Conservation (phyloP, 2,113 vertebrate species). For the Condylura cristata region DNA sequence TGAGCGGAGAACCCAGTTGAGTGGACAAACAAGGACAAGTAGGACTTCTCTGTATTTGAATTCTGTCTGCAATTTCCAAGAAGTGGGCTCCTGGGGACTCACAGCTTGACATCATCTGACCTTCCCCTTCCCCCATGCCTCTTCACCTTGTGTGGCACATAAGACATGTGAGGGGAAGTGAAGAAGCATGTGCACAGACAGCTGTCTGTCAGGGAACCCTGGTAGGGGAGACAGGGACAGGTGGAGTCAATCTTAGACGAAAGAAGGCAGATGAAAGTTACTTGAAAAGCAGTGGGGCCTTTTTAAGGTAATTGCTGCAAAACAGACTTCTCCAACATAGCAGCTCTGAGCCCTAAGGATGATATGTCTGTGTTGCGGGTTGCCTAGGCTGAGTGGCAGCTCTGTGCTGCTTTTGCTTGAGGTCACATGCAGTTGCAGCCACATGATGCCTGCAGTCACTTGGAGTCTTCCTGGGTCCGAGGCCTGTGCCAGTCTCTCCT, state of each 20-base stretch:
- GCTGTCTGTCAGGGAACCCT: neutral
- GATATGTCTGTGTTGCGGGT: neutral
- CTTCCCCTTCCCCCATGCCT: neutral
- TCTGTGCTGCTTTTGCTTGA: neutral
- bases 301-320: neutral
- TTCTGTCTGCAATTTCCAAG: neutral
- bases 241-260: neutral
- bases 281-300: neutral
- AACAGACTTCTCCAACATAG: neutral
- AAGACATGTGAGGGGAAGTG: neutral
- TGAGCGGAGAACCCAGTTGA: too few species aligned
- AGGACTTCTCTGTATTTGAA: neutral
- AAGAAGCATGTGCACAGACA: neutral
- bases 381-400: neutral
- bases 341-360: neutral
- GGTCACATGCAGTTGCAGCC: neutral
- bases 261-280: neutral
- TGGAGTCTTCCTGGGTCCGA: neutral
- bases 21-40: too few species aligned
- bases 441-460: neutral
- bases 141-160: neutral
- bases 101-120: rapidly evolving
- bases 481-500: neutral
- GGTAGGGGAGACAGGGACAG: neutral
- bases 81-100: neutral